Evolutionary conservation across 1,140 invertebrate genomes (phyloP), one percentile per base, ranked within the genome.

Genomic region (Melitaea cinxia): DNA sequence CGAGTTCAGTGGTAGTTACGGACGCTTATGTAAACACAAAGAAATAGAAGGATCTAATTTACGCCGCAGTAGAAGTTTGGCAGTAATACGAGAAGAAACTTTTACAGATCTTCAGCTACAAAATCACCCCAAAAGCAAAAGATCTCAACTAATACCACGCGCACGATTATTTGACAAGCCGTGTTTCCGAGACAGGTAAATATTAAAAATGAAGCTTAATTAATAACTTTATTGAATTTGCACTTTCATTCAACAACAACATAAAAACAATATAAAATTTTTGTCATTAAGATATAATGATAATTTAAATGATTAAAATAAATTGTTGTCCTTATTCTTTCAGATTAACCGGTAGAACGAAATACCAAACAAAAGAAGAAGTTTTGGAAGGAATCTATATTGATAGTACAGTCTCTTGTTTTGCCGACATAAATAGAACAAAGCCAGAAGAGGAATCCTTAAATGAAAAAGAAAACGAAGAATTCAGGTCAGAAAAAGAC

Each of bases 61-160:
- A 75, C 92, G 95, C 28, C 92, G 95, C 39, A 95, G 94, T 67
- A 91, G 94, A 70, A 95, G 95, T 77, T 93, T 96, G 72, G 95
- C 95, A 42, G 94, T 95, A 39, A 95, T 95, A 79, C 93, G 95
- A 77, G 95, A 96, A 82, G 94, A 95, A 84, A 93, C 94, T 52
- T 95, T 94, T 80, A 94, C 92, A 62, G 93, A 93, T 74, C 91
- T 94, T 71, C 92, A 94, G 82, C 92, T 93, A 68, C 91, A 91
- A 68, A 93, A 93, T 71, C 92, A 92, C 73, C 92, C 92, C 54
- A 92, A 93, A 71, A 92, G 91, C 59, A 93, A 94, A 62, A 92
- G 94, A 70, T 94, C 94, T 21, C 95, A 95, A 82, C 89, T 96
- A 54, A 96, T 96, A 84, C 95, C 95, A 23, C 92, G 95, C 70